These are phyloP conservation scores for Pachypanchax playfairii DNA, from an alignment of 2,113 vertebrate species.

Conservation along the genomic window DNA sequence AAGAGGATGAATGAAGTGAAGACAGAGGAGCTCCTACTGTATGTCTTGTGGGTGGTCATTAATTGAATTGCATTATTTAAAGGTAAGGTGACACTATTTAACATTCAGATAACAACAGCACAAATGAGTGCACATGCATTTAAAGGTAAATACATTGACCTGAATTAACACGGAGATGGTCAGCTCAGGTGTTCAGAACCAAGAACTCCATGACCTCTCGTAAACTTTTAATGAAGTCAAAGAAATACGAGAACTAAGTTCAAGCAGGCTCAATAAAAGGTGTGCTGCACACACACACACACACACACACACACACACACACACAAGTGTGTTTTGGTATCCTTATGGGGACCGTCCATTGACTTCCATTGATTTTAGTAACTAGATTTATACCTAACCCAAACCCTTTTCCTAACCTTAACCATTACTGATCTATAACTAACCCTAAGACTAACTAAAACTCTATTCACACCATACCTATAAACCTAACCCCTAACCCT, in stretches of 20 bases:
- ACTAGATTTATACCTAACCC: no score
- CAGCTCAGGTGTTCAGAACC: constrained; percentile 33
- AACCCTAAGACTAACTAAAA: no score
- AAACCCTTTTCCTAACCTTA: no score
- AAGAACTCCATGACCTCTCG: constrained; percentile 46
- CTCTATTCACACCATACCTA: no score
- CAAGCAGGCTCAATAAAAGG: constrained; percentile 31
- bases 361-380: no score
- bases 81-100: constrained; percentile 45
- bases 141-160: constrained; percentile 42
- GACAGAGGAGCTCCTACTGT: constrained; percentile 20
- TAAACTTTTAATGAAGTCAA: constrained; percentile 63
- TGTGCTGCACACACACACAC: neutral
- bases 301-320: neutral
- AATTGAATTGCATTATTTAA: constrained; percentile 52
- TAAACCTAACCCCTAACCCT: no score
- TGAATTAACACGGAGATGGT: constrained; percentile 43
- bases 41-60: constrained; percentile 24
- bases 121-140: constrained; percentile 1
- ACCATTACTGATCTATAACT: no score
- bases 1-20: constrained; percentile 2
- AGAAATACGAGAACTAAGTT: constrained; percentile 36
- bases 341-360: no score
- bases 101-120: constrained; percentile 39
- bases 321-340: no score